Conservation (phyloP, 2,888 invertebrate genomes). For the Chymomyza caudatula region DNA sequence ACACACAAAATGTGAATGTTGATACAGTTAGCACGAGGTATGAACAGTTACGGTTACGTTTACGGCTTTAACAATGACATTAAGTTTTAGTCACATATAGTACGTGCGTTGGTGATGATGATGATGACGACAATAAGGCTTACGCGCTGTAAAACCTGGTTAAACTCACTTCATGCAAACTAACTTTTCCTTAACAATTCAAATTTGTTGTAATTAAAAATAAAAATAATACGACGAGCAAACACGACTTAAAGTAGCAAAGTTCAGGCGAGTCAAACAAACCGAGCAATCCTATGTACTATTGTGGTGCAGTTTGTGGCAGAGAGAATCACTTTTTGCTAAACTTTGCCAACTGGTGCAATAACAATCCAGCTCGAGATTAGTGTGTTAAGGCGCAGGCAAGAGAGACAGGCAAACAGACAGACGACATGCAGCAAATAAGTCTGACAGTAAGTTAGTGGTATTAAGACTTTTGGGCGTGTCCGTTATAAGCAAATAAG, state of each 20-base stretch:
- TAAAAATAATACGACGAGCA: background rate
- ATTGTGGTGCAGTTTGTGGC: background rate
- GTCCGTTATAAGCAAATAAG: too few species aligned
- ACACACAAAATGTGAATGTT: background rate
- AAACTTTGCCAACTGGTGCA: conserved; percentile 70
- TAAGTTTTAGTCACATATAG: conserved; percentile 57
- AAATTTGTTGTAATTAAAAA: conserved; percentile 72
- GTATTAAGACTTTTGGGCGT: too few species aligned
- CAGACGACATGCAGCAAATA: background rate
- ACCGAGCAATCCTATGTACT: background rate
- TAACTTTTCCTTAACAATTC: conserved; percentile 52
- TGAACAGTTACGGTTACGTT: conserved; percentile 45
- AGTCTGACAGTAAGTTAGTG: background rate
- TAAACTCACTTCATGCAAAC: conserved; percentile 30
- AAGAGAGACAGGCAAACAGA: conserved; percentile 5
- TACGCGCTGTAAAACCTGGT: background rate
- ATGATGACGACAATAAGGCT: conserved; percentile 14
- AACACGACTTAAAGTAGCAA: background rate
- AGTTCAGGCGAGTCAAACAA: background rate
- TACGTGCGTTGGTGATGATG: conserved; percentile 13
- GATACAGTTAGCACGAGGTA: conserved; percentile 68
- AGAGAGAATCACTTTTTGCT: conserved; percentile 63
- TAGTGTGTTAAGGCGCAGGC: conserved; percentile 60
- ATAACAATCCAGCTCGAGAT: conserved; percentile 72
- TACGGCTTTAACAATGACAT: conserved; percentile 49